phyloP scores from a whole-genome alignment of 2,888 invertebrate genomes.

The Nomada flava region DNA sequence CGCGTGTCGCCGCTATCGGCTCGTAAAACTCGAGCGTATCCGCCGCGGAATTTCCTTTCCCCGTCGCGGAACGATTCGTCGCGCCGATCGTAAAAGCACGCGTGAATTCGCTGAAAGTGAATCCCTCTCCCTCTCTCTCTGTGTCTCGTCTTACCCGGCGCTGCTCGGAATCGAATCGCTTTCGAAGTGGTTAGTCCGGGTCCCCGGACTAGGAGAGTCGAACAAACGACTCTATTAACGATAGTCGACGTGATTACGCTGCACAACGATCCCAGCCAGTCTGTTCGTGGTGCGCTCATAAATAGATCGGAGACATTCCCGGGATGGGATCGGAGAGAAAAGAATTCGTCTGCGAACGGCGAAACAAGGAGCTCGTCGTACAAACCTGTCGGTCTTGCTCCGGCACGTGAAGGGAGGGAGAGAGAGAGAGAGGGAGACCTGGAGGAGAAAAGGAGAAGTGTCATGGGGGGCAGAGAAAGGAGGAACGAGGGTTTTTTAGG shows the following conservation, averaged over 20 bases:
- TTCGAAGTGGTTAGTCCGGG: constrained; percentile 29
- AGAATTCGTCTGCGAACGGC: constrained; percentile 44
- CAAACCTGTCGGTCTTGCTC: constrained; percentile 64
- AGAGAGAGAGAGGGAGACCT: background rate
- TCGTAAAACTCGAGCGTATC: constrained; percentile 42
- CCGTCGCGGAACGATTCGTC: background rate
- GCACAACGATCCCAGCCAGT: constrained; percentile 38
- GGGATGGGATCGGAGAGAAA: constrained; percentile 28
- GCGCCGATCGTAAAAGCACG: constrained; percentile 20
- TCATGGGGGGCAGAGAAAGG: constrained; percentile 13
- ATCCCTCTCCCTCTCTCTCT: background rate
- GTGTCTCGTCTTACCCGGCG: background rate
- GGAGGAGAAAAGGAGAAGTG: constrained; percentile 10
- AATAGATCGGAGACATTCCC: constrained; percentile 52
- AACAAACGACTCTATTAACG: constrained; percentile 62
- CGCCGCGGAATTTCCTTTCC: background rate
- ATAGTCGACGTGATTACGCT: constrained; percentile 48
- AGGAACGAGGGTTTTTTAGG: constrained; percentile 42
- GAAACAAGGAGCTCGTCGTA: constrained; percentile 65
- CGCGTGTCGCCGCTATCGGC: constrained; percentile 44
- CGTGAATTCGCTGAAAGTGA: constrained; percentile 15
- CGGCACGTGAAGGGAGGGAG: background rate
- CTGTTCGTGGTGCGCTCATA: constrained; percentile 39
- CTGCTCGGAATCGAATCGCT: background rate
- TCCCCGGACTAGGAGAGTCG: constrained; percentile 16